A percentile compares a stretch with the other conserved stretches of the same genome.
Evolutionary conservation across 2,797 vertebrate species (phyloP).

Genomic region (Loris lydekkerianus): DNA sequence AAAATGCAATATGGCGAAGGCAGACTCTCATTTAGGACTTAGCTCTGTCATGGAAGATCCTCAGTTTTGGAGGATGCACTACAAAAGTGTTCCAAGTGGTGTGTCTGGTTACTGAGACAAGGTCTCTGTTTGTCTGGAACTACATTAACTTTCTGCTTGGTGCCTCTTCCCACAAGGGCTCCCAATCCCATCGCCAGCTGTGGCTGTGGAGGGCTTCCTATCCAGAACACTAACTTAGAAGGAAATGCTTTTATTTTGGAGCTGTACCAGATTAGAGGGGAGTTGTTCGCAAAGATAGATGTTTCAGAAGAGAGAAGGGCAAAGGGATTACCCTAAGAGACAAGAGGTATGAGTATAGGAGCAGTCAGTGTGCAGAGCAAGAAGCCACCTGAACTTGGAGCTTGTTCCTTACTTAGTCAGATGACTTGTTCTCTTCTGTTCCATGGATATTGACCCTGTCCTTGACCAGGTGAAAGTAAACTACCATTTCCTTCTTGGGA

Average conservation of each 20-base stretch:
- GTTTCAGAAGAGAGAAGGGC: slow-evolving; percentile 40
- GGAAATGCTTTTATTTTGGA: slow-evolving; percentile 2
- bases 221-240: background rate
- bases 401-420: background rate
- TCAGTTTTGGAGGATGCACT: background rate
- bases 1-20: background rate
- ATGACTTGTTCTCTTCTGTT: background rate
- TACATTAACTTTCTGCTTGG: background rate
- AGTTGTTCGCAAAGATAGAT: background rate
- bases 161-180: background rate
- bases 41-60: background rate
- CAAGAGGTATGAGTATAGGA: background rate
- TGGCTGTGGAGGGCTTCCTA: background rate
- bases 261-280: background rate
- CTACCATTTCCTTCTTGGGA: background rate
- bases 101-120: background rate
- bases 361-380: background rate
- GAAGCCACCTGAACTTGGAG: background rate
- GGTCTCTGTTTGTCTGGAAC: background rate
- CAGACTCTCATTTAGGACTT: background rate
- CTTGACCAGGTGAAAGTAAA: background rate
- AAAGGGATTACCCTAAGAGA: background rate
- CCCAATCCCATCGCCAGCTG: background rate
- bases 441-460: background rate
- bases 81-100: background rate